Evolutionary conservation across 92 coral and sea anemone species (phyloP), one percentile per base, ranked within the genome.

Genomic region (Actinernus sp.): DNA sequence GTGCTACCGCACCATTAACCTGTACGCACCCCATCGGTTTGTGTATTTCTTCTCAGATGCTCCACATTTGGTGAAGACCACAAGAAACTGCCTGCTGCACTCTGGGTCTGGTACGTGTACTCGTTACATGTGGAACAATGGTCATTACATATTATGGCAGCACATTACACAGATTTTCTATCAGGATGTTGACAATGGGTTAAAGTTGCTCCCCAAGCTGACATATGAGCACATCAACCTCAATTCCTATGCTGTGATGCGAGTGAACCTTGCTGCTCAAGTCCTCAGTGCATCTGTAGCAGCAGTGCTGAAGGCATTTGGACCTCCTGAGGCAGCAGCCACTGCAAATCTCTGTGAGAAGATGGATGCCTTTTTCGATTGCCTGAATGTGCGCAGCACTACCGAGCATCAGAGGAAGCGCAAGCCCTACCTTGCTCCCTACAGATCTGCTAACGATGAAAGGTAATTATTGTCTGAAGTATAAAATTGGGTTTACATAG

Each of bases 181-280:
- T 41, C 75, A 77, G 41, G 85, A 84, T 78, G 66, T 22, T 45
- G 91, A 84, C 49, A 68, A 48, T 69, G 74, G 86, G 48, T 30
- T 77, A 63, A 77, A 84, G 67, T 50, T 63, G 13, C 31, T 68
- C 37, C 90, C 90, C 24, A 49, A 50, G 33, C 21, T 83, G 27
- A 83, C 85, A 11, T 64, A 27, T 25, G 89, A 83, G 19, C 90
- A 84, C 57, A 30, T 84, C 33, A 55, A 68, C 32, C 63, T 83
- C 21, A 57, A 48, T 8, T 26, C 84, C 1, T 83, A 75, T 44
- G 53, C 73, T 25, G 52, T 31, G 6, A 83, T 83, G 84, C 44
- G 79, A 11, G 84, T 76, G 2, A 84, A 56, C 46, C 61, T 77
- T 26, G 90, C 85, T 52, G 80, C 84, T 6, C 90, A 84, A 56